These are phyloP conservation scores for Mantis religiosa DNA, from an alignment of 2,888 invertebrate genomes.

Conservation along the genomic window DNA sequence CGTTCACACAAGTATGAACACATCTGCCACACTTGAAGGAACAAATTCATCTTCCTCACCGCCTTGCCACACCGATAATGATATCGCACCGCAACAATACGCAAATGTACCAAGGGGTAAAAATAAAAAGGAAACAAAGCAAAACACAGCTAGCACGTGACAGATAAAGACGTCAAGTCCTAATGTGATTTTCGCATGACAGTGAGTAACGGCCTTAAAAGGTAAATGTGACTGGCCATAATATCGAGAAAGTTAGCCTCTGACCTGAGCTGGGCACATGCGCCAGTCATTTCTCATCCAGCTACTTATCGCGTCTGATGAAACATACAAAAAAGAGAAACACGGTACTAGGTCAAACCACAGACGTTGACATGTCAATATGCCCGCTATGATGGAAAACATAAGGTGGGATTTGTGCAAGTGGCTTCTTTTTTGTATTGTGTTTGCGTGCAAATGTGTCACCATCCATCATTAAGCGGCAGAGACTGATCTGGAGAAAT, in stretches of 20 bases:
- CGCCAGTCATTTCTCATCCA: neutral
- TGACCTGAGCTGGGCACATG: neutral
- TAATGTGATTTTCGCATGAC: slow-evolving; percentile 4
- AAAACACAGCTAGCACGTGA: neutral
- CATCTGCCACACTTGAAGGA: neutral
- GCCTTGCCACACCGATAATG: neutral
- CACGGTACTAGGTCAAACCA: neutral
- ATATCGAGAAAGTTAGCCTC: neutral
- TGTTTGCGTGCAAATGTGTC: neutral
- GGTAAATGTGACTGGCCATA: neutral
- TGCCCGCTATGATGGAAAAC: neutral
- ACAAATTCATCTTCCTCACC: neutral
- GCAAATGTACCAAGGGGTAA: neutral
- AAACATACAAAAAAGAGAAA: neutral
- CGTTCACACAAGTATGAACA: neutral
- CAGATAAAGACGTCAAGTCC: neutral
- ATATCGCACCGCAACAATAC: neutral
- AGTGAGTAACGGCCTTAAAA: neutral
- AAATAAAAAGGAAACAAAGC: neutral
- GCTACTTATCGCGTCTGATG: neutral
- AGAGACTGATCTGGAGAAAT: neutral
- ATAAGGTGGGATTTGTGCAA: neutral
- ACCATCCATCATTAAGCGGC: neutral
- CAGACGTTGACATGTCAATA: neutral
- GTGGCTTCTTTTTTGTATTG: neutral